A percentile compares a stretch with the other conserved stretches of the same genome.
These are phyloP conservation scores for Blomia tropicalis DNA, from an alignment of 2,888 invertebrate genomes.

Conservation along the genomic window DNA sequence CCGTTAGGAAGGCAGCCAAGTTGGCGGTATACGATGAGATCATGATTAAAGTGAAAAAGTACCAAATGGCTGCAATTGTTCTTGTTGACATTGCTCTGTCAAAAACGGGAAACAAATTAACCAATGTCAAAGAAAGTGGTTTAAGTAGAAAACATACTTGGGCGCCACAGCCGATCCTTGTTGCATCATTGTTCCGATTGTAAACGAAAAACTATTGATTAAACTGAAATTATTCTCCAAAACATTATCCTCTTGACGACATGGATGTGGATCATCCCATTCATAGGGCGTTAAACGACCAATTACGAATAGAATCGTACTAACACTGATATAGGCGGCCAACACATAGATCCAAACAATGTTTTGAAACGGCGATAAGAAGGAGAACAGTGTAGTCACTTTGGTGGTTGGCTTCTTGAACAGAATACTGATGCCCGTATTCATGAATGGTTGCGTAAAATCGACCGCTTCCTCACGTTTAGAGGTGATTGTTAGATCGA, in stretches of 20 bases:
- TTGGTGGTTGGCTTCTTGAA: slow-evolving; percentile 70
- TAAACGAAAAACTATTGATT: slow-evolving; percentile 93
- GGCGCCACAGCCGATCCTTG: slow-evolving; percentile 89
- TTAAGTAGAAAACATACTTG: slow-evolving; percentile 46
- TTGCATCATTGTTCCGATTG: slow-evolving; percentile 82
- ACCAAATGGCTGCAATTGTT: slow-evolving; percentile 74
- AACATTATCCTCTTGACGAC: slow-evolving; percentile 51
- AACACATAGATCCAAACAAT: slow-evolving; percentile 72
- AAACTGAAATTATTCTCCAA: slow-evolving; percentile 81
- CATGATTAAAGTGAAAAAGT: slow-evolving; percentile 89
- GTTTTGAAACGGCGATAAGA: slow-evolving; percentile 69
- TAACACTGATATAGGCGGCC: slow-evolving; percentile 62
- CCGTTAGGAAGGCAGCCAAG: slow-evolving; percentile 73
- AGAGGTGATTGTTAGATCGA: slow-evolving; percentile 43
- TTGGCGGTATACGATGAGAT: slow-evolving; percentile 92
- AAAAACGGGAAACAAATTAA: slow-evolving; percentile 26
- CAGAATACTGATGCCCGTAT: slow-evolving; percentile 62
- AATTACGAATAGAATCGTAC: slow-evolving; percentile 51
- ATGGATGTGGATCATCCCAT: slow-evolving; percentile 45
- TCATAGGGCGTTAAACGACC: slow-evolving; percentile 40
- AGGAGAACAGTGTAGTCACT: slow-evolving; percentile 73
- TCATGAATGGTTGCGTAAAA: slow-evolving; percentile 40
- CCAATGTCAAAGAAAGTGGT: neutral
- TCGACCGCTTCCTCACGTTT: slow-evolving; percentile 42
- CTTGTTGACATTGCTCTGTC: slow-evolving; percentile 74